Evolutionary conservation across 2,113 vertebrate species (phyloP).

Genomic region (Mirza zaza): DNA sequence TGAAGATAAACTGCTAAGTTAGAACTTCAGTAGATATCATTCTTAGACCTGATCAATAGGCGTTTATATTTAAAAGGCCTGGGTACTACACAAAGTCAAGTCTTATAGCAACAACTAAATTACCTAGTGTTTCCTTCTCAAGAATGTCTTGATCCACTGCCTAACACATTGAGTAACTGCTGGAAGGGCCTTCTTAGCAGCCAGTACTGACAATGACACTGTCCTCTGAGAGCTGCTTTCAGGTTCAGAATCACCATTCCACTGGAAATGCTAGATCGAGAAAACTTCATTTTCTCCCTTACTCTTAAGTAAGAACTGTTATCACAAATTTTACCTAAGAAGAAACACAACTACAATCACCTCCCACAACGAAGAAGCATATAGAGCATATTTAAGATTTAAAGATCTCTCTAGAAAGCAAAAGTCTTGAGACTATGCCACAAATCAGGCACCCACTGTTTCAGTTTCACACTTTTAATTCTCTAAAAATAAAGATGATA

Average conservation of each 20-base stretch:
- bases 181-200: neutral
- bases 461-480: constrained; percentile 32
- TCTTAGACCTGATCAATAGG: neutral
- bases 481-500: constrained; percentile 43
- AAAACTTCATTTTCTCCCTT: neutral
- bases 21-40: neutral
- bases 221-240: constrained; percentile 1
- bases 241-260: neutral
- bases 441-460: constrained; percentile 16
- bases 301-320: constrained; percentile 2
- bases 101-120: neutral
- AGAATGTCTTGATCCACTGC: neutral
- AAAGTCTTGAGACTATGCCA: constrained; percentile 26
- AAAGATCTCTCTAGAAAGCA: constrained; percentile 45
- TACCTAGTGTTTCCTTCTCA: constrained; percentile 25
- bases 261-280: neutral
- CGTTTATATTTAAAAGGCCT: constrained; percentile 35
- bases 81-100: constrained; percentile 22
- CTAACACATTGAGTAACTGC: constrained; percentile 20
- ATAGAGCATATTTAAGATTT: constrained; percentile 44
- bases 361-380: neutral
- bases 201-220: neutral
- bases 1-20: neutral
- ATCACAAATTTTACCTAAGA: constrained; percentile 47
- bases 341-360: constrained; percentile 3